Percentiles rank a stretch among this genome's conserved stretches.
These are phyloP conservation scores for Drosophila prolongata DNA, from an alignment of 2,888 invertebrate species.

Conservation along the genomic window DNA sequence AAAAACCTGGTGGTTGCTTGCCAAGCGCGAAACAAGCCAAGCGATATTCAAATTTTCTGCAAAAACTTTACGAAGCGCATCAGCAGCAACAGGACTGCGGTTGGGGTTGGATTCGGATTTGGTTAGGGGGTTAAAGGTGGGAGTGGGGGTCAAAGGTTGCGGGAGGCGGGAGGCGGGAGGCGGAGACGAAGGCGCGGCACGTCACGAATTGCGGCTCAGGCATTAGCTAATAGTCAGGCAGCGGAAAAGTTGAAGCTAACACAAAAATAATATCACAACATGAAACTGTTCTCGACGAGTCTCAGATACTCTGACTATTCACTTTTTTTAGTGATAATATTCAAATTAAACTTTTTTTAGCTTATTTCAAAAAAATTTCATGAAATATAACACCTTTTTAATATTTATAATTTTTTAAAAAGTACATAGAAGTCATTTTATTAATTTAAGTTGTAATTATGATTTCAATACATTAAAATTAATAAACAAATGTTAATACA, in stretches of 20 bases:
- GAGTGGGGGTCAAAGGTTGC: slow-evolving; percentile 2
- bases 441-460: no score
- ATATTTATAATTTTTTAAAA: no score
- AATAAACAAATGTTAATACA: no score
- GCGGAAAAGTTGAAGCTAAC: slow-evolving; percentile 57
- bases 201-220: slow-evolving; percentile 30
- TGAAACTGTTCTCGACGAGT: background rate
- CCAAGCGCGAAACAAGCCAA: slow-evolving; percentile 47
- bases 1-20: slow-evolving; percentile 38
- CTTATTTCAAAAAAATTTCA: no score
- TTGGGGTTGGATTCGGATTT: slow-evolving; percentile 22
- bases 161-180: background rate
- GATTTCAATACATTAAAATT: no score
- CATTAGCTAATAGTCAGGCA: slow-evolving; percentile 53
- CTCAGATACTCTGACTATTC: background rate
- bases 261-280: slow-evolving; percentile 31
- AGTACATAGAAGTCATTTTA: no score
- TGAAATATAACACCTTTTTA: no score
- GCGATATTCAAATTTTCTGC: slow-evolving; percentile 75
- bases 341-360: no score
- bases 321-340: no score
- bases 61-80: slow-evolving; percentile 80
- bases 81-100: slow-evolving; percentile 59
- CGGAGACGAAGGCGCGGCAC: slow-evolving; percentile 12
- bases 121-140: background rate